A percentile compares a stretch with the other conserved stretches of the same genome.
Evolutionary conservation across 1,140 invertebrate species (phyloP).

Genomic region (Triops longicaudatus): DNA sequence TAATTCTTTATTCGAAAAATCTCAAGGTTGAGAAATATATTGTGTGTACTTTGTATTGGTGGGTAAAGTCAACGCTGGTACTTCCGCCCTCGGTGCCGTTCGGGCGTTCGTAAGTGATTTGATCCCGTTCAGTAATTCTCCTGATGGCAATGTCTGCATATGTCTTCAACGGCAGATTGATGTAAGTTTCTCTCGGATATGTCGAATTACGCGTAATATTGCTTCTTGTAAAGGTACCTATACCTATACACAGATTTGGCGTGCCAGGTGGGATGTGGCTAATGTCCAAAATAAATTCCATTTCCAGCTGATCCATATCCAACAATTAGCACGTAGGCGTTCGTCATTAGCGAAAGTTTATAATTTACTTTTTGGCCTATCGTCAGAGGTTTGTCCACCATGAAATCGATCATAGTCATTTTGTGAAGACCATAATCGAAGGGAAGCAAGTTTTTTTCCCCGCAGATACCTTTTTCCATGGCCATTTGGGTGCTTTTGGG

Average conservation of each 20-base stretch:
- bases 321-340: background rate
- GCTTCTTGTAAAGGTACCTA: background rate
- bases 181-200: background rate
- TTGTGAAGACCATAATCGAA: background rate
- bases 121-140: background rate
- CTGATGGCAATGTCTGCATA: conserved; percentile 18
- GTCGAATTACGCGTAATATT: background rate
- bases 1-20: too few relatives aligned
- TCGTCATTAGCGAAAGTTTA: background rate
- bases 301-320: background rate
- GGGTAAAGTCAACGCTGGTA: background rate
- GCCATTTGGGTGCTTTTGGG: background rate
- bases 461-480: background rate
- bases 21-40: too few relatives aligned
- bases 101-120: background rate
- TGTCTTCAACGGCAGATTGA: background rate
- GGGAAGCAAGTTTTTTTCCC: background rate
- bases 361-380: background rate
- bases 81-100: conserved; percentile 9
- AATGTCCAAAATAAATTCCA: conserved; percentile 19
- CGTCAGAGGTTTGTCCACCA: background rate
- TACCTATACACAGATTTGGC: background rate
- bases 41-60: conserved; percentile 5
- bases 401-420: background rate
- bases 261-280: background rate